Evolutionary conservation across 2,113 vertebrate species (phyloP), one percentile per base, ranked within the genome.

Genomic region (Engraulis encrasicolus): DNA sequence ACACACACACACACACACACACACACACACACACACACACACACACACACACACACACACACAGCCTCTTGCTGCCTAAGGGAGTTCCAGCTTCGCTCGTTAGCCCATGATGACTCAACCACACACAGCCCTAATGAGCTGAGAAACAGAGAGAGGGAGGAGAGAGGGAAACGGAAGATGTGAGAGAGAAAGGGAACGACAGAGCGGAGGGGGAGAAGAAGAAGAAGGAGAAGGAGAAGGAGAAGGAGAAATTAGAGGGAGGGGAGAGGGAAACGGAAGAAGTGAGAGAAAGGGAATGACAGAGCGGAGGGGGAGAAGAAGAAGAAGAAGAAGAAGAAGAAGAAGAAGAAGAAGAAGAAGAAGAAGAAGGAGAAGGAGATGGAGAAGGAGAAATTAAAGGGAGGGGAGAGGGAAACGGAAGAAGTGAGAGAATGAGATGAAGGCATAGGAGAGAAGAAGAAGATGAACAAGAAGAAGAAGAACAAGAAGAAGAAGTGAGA

Each of bases 1-100:
- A 66, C 58, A 66, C 58, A 66, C 58, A 66, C 58, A 27, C 58
- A 66, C 58, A 66, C 58, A 66, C 58, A 66, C 58, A 66, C 58
- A 66, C 58, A 9, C n/a, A 66, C 2, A 66, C 58, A 27, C 23
- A n/a, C n/a, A n/a, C n/a, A n/a, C n/a, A n/a, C n/a, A n/a, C n/a
- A n/a, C n/a, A n/a, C n/a, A n/a, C n/a, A n/a, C n/a, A n/a, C n/a
- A n/a, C n/a, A 66, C 58, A 66, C 58, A 66, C 6, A 66, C 58
- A 66, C 23, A 66, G 11, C 23, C 23, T n/a, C 58, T 31, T 12
- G 7, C 23, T 15, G 58, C 58, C 58, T 66, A 66, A 66, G 58
- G 23, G 58, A 66, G 58, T 66, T 66, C 12, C 58, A 66, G 58
- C 58, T 66, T 27, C 23, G 6, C 58, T 66, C 58, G 58, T 66